phyloP scores from a whole-genome alignment of 2,113 vertebrate species.

The Myocastor coypus region DNA sequence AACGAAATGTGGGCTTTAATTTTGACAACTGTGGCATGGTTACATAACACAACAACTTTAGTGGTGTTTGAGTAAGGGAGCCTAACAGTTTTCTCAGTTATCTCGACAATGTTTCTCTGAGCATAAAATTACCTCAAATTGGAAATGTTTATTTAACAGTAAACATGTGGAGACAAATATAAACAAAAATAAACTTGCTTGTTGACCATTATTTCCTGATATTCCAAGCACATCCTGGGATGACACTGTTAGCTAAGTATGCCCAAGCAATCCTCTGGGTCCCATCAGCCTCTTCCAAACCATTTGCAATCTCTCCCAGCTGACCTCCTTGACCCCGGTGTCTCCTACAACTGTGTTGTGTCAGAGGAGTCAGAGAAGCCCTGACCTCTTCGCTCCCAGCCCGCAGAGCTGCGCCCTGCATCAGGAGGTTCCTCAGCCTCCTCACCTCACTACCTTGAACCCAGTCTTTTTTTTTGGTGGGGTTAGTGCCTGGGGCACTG shows the following conservation, averaged over 20 bases:
- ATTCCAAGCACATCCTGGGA: neutral
- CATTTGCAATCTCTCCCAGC: neutral
- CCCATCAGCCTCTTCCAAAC: neutral
- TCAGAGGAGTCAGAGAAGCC: neutral
- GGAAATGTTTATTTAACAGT: neutral
- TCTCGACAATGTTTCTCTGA: neutral
- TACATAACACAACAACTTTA: neutral
- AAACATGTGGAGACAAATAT: neutral
- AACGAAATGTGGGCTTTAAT: neutral
- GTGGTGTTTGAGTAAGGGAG: neutral
- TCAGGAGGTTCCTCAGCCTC: neutral
- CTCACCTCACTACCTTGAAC: neutral
- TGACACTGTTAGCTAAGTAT: accelerated
- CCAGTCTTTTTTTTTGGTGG: neutral
- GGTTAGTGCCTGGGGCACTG: neutral
- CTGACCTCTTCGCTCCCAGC: neutral
- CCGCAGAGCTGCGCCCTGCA: neutral
- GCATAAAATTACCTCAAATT: conserved; percentile 16
- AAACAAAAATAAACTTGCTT: neutral
- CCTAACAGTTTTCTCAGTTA: neutral
- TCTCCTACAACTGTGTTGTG: neutral
- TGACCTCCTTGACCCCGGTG: neutral
- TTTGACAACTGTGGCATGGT: neutral
- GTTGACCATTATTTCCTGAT: neutral
- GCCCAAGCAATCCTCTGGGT: neutral